Base-by-base conservation (phyloP, 2,113 vertebrate species). In the Forbesichthys agassizii region DNA sequence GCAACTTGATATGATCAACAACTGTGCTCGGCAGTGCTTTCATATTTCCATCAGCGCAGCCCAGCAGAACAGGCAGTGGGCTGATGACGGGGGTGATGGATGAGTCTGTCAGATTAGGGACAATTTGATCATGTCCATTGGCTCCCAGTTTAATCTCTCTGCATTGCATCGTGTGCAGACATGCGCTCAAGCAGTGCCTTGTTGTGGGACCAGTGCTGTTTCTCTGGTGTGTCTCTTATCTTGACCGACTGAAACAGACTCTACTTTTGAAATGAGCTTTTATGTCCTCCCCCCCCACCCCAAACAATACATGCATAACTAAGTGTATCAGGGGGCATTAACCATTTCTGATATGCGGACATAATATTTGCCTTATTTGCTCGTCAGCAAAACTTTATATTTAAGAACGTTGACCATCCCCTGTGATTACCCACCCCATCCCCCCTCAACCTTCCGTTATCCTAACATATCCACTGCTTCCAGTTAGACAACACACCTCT, bases 111-210 rank as follows among this genome's bases (percentile, higher is more conserved):
- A 89, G 76, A 86, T 88, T 86, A 83, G 76, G 69, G 77, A 88
- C 82, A 83, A 79, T 88, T 84, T 90, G 85, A 91, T 91, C 84
- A 84, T 87, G 86, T 89, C 88, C 85, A 68, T 85, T 81, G 85
- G 86, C 85, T 86, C 76, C 51, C 73, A 75, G 74, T 89, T 86
- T 88, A 89, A 86, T 90, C 83, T 88, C 74, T 75, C 79, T 86
- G 83, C 27, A 91, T 86, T 75, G 33, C 78, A 86, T 88, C 82
- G 80, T 75, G 77, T 73, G 69, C 59, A 64, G 69, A 86, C 81
- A 88, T 82, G 78, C 88, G 80, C 73, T 86, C 74, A 52, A 47
- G 80, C 71, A 76, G 82, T 84, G 82, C 46, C 57, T 27, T 70
- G 48, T 49, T 42, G 59, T 67, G 70, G 69, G 66, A 69, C 73